These are phyloP conservation scores for Nemotelus nigrinus DNA, from an alignment of 2,888 invertebrate genomes.

Conservation along the genomic window DNA sequence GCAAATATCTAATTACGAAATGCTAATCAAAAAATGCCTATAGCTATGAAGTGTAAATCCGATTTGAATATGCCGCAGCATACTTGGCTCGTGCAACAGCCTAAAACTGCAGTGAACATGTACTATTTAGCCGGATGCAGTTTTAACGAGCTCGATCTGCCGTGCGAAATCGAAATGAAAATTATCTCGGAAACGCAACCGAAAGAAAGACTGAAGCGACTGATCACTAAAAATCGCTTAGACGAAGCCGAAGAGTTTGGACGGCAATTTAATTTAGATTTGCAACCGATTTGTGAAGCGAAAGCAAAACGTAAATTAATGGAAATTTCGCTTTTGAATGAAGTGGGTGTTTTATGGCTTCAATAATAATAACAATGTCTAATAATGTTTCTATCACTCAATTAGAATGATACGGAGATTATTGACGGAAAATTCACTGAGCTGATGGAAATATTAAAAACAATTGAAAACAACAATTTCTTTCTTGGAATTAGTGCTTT, in stretches of 20 bases:
- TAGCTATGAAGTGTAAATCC: conserved; percentile 60
- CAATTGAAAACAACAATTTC: conserved; percentile 60
- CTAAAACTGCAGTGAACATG: conserved; percentile 61
- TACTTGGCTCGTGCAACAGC: conserved; percentile 62
- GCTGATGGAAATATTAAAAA: conserved; percentile 56
- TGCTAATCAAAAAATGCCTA: neutral
- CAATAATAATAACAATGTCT: neutral
- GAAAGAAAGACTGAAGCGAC: conserved; percentile 61
- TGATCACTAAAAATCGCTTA: conserved; percentile 62
- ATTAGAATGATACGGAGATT: conserved; percentile 52
- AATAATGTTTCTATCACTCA: conserved; percentile 30
- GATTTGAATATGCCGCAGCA: conserved; percentile 59
- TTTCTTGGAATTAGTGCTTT: conserved; percentile 59
- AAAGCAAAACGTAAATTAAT: conserved; percentile 59
- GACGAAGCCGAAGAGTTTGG: conserved; percentile 64
- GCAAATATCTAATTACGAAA: neutral
- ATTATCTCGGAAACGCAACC: conserved; percentile 63
- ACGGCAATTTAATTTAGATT: conserved; percentile 60
- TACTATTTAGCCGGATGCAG: conserved; percentile 60
- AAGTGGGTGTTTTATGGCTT: conserved; percentile 50
- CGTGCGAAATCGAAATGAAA: conserved; percentile 62
- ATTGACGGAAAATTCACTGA: conserved; percentile 56
- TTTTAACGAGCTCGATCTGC: conserved; percentile 53
- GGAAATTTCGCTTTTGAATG: conserved; percentile 56
- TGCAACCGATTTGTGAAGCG: conserved; percentile 63